These are phyloP conservation scores for Cercocebus atys DNA, from an alignment of 2,113 vertebrate species.

Conservation along the genomic window DNA sequence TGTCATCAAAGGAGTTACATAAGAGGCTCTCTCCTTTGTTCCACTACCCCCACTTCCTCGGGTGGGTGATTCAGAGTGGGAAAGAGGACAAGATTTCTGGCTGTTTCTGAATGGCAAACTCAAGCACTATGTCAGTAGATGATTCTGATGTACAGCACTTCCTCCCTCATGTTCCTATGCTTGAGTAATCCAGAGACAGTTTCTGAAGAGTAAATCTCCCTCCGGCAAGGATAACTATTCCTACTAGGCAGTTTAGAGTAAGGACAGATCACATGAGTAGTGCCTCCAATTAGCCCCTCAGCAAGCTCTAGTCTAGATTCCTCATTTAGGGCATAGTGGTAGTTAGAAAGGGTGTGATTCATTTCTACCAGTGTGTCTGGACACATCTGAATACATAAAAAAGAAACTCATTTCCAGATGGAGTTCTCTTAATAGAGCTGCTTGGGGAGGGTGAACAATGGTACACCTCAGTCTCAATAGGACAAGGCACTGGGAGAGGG, in stretches of 20 bases:
- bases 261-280: background rate
- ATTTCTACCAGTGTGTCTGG: constrained; percentile 32
- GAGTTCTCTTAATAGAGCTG: constrained; percentile 2
- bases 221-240: constrained; percentile 41
- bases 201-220: constrained; percentile 23
- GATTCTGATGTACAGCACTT: background rate
- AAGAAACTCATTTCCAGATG: constrained; percentile 46
- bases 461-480: background rate
- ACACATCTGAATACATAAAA: constrained; percentile 54
- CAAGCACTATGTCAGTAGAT: background rate
- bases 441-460: background rate
- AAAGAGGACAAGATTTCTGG: background rate
- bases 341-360: constrained; percentile 43
- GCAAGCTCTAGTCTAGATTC: constrained; percentile 6
- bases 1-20: constrained; percentile 38
- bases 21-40: background rate
- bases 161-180: background rate
- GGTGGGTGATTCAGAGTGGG: background rate
- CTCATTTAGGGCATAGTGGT: constrained; percentile 51
- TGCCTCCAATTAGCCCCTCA: constrained; percentile 15
- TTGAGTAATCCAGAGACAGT: constrained; percentile 31
- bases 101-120: constrained; percentile 35
- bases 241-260: constrained; percentile 19
- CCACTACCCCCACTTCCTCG: background rate
- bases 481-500: background rate